A percentile compares a stretch with the other conserved stretches of the same genome.
These are phyloP conservation scores for Luidia sarsii DNA, from an alignment of 53 echinoderm and acorn worm genomes.

Conservation along the genomic window DNA sequence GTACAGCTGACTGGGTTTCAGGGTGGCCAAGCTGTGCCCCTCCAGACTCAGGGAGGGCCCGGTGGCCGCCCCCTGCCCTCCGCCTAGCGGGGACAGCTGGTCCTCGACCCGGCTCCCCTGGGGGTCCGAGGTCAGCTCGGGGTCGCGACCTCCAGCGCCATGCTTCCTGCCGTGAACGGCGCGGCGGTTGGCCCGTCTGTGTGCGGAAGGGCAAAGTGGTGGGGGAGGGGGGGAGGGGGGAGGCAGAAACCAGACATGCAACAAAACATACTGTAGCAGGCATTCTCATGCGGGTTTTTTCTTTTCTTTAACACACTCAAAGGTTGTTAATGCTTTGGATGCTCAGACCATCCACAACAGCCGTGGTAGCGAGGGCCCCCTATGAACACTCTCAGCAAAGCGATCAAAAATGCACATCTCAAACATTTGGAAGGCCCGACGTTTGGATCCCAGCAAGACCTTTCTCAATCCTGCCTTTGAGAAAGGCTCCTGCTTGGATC, in stretches of 20 bases:
- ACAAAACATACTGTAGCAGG: conserved; percentile 12
- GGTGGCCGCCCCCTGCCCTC: background rate
- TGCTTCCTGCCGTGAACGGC: conserved; percentile 29
- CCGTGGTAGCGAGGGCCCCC: too few relatives aligned
- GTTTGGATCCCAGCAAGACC: too few relatives aligned
- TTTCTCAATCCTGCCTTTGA: too few relatives aligned
- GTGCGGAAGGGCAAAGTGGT: background rate
- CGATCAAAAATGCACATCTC: too few relatives aligned
- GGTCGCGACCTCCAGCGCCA: background rate
- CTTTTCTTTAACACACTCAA: too few relatives aligned
- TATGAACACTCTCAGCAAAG: too few relatives aligned
- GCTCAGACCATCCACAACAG: too few relatives aligned
- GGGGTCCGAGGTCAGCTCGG: background rate
- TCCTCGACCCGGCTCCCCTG: conserved; percentile 22
- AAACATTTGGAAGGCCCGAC: too few relatives aligned
- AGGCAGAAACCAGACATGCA: conserved; percentile 25
- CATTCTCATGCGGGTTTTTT: conserved; percentile 6
- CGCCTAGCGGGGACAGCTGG: conserved; percentile 64
- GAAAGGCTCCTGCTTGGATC: too few relatives aligned
- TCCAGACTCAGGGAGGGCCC: conserved; percentile 13
- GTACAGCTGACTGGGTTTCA: conserved; percentile 70
- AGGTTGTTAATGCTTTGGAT: too few relatives aligned
- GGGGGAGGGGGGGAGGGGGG: background rate
- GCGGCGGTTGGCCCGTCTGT: conserved; percentile 32
- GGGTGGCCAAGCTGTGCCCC: conserved; percentile 42